Evolutionary conservation across 2,888 invertebrate genomes (phyloP).

Genomic region (Deladenus siricidicola): DNA sequence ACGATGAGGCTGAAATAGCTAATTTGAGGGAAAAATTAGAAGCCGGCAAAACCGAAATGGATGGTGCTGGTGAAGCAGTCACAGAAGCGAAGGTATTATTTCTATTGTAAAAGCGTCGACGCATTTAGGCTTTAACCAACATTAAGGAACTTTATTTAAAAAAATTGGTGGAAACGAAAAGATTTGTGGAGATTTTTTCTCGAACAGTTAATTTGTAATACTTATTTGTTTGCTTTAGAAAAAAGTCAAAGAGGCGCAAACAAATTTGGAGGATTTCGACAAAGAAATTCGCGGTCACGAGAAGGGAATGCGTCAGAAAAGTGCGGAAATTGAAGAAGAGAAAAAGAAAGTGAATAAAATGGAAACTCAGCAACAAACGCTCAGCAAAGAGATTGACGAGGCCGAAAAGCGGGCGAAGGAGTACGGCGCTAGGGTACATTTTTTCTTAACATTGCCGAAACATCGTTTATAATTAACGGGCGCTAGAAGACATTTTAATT

Average conservation of each 20-base stretch:
- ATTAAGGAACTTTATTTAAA: too few species aligned
- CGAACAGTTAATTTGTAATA: not conserved
- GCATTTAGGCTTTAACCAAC: too few species aligned
- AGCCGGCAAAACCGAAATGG: constrained; percentile 1
- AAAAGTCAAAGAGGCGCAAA: constrained; percentile 12
- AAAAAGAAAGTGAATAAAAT: constrained; percentile 16
- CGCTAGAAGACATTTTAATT: too few species aligned
- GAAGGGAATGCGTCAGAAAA: constrained; percentile 16
- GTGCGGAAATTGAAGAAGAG: constrained; percentile 21
- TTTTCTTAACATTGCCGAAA: too few species aligned
- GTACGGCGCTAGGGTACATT: constrained; percentile 12
- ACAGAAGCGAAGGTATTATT: constrained; percentile 8
- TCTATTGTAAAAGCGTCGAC: not conserved
- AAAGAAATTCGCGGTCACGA: constrained; percentile 15
- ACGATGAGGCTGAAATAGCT: constrained; percentile 10
- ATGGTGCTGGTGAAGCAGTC: constrained; percentile 3
- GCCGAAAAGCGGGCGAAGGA: constrained; percentile 17
- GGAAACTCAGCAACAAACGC: constrained; percentile 12
- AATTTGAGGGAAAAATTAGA: constrained; percentile 7
- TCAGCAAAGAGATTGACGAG: constrained; percentile 8
- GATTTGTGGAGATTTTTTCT: too few species aligned
- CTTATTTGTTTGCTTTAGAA: not conserved
- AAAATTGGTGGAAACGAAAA: too few species aligned
- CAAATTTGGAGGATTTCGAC: constrained; percentile 13
- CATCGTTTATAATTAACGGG: too few species aligned